These are phyloP conservation scores for Cynopterus sphinx DNA, from an alignment of 2,797 vertebrate genomes.

Conservation along the genomic window DNA sequence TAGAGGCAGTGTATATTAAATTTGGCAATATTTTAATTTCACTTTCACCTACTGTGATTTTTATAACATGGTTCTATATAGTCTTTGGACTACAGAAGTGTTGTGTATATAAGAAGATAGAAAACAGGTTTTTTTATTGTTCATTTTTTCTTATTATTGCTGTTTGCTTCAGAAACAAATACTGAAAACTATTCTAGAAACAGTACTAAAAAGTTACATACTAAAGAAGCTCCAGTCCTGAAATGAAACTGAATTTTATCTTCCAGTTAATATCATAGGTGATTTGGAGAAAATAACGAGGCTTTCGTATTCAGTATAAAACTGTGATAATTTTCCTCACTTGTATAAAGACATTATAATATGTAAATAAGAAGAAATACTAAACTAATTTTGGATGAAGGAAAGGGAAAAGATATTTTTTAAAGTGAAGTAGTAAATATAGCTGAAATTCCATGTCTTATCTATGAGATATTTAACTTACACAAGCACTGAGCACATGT, in stretches of 20 bases:
- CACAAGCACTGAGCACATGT: background rate
- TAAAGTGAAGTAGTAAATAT: background rate
- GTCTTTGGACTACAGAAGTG: background rate
- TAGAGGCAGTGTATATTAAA: background rate
- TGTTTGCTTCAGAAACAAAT: constrained; percentile 37
- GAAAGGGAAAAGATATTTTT: background rate
- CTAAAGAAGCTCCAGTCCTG: background rate
- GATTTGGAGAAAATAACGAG: background rate
- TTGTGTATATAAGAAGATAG: background rate
- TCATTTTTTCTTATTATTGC: background rate
- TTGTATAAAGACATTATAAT: background rate
- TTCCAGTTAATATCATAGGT: background rate
- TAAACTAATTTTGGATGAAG: background rate
- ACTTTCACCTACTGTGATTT: background rate
- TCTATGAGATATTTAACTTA: background rate
- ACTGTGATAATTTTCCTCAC: background rate
- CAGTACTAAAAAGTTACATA: background rate
- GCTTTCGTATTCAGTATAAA: background rate
- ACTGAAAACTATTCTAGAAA: background rate
- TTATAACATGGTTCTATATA: background rate
- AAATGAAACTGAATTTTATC: background rate
- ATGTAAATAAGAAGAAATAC: background rate
- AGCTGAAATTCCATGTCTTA: background rate
- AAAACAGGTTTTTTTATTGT: background rate
- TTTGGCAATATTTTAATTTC: constrained; percentile 11